These are phyloP conservation scores for Poeciliopsis presidionis DNA, from an alignment of 2,797 vertebrate species.

Conservation along the genomic window DNA sequence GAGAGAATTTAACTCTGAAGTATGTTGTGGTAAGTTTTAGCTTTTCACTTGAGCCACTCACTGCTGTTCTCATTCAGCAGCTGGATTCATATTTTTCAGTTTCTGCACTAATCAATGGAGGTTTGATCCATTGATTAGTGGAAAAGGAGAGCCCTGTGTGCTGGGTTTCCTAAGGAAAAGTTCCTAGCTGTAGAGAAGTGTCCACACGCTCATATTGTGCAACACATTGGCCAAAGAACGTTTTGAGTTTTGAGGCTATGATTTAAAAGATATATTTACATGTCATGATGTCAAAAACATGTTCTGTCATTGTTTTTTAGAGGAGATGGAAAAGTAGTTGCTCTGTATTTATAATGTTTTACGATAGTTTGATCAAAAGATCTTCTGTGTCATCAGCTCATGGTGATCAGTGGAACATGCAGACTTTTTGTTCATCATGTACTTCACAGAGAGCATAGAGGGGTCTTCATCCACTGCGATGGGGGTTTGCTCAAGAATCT, in stretches of 20 bases:
- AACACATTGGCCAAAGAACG: neutral
- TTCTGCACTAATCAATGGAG: too few species aligned
- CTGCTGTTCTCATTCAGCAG: neutral
- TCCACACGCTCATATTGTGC: neutral
- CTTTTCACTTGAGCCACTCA: neutral
- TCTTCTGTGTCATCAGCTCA: neutral
- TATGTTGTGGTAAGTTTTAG: neutral
- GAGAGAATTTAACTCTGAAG: neutral
- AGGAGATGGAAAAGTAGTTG: neutral
- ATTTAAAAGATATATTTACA: too few species aligned
- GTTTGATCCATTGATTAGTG: too few species aligned
- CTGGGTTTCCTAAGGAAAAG: too few species aligned
- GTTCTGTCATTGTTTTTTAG: too few species aligned
- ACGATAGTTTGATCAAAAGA: neutral
- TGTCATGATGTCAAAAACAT: too few species aligned
- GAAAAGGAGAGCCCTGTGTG: too few species aligned
- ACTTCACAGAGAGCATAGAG: neutral
- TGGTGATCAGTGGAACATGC: neutral
- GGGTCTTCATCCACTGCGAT: neutral
- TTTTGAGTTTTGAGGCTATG: neutral
- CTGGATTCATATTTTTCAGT: too few species aligned
- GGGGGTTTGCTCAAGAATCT: neutral
- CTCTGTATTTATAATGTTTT: neutral
- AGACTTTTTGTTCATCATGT: neutral
- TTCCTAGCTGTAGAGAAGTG: too few species aligned